Evolutionary conservation across 2,113 vertebrate genomes (phyloP).

Genomic region (Corythornis madagascariensis): DNA sequence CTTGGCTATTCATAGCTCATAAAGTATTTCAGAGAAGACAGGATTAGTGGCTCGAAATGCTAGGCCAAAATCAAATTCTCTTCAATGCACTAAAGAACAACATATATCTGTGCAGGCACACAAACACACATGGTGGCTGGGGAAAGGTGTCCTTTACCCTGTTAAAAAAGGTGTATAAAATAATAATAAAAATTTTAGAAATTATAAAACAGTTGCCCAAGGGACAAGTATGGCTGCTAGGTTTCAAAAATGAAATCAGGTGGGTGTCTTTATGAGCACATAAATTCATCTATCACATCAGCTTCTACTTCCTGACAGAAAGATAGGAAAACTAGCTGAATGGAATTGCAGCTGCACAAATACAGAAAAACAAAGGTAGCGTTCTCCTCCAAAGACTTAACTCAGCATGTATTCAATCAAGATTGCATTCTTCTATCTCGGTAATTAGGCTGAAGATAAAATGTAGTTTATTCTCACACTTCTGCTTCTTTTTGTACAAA

Average conservation of each 20-base stretch:
- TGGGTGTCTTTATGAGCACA: background rate
- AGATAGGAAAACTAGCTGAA: background rate
- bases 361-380: background rate
- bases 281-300: background rate
- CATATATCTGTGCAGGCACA: fast-evolving
- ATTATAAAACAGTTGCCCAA: background rate
- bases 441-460: constrained; percentile 25
- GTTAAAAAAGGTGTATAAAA: background rate
- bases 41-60: background rate
- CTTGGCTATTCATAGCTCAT: background rate
- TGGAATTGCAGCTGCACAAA: constrained; percentile 37
- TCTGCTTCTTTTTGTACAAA: background rate
- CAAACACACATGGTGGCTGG: background rate
- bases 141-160: background rate
- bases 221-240: background rate
- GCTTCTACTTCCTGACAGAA: background rate
- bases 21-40: background rate
- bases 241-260: background rate
- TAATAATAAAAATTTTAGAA: background rate
- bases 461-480: background rate
- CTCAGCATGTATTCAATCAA: constrained; percentile 32
- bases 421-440: constrained; percentile 23
- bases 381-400: constrained; percentile 22
- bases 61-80: background rate
- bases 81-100: background rate